Conservation (phyloP, 2,888 invertebrate genomes). For the Coleophora deauratella region DNA sequence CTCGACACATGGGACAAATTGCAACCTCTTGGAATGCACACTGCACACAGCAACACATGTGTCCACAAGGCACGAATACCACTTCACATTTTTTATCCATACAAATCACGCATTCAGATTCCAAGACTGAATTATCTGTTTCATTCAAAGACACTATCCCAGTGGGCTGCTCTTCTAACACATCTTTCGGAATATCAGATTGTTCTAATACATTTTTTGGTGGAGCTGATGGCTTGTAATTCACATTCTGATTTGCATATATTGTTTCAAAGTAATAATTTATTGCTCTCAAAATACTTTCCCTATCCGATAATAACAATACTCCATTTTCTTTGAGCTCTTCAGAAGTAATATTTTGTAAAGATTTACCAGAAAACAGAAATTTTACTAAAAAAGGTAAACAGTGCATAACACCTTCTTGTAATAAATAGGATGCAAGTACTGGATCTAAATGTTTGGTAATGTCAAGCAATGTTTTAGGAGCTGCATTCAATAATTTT, state of each 20-base stretch:
- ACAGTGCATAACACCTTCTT: constrained; percentile 83
- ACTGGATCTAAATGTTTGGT: constrained; percentile 77
- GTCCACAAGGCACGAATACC: constrained; percentile 91
- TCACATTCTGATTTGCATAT: constrained; percentile 42
- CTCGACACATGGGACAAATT: constrained; percentile 87
- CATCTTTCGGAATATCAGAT: constrained; percentile 2
- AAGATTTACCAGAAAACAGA: constrained; percentile 65
- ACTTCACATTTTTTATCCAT: constrained; percentile 81
- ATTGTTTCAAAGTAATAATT: constrained; percentile 57
- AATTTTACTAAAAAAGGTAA: constrained; percentile 81
- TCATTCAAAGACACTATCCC: constrained; percentile 44
- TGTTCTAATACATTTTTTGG: too few species aligned
- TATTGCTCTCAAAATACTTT: constrained; percentile 77
- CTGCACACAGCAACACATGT: constrained; percentile 84
- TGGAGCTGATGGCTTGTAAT: constrained; percentile 42
- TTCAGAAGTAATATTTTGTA: constrained; percentile 68
- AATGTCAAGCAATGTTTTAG: constrained; percentile 76
- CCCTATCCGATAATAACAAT: constrained; percentile 69
- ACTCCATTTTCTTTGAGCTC: constrained; percentile 76
- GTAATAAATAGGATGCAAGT: constrained; percentile 79
- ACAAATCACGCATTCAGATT: constrained; percentile 88
- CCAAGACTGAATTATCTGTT: constrained; percentile 36
- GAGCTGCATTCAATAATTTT: constrained; percentile 83
- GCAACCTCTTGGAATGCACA: constrained; percentile 77
- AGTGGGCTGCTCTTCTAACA: constrained; percentile 31